Base-by-base conservation (phyloP, 2,113 vertebrate genomes). In the Synodontis membranacea region DNA sequence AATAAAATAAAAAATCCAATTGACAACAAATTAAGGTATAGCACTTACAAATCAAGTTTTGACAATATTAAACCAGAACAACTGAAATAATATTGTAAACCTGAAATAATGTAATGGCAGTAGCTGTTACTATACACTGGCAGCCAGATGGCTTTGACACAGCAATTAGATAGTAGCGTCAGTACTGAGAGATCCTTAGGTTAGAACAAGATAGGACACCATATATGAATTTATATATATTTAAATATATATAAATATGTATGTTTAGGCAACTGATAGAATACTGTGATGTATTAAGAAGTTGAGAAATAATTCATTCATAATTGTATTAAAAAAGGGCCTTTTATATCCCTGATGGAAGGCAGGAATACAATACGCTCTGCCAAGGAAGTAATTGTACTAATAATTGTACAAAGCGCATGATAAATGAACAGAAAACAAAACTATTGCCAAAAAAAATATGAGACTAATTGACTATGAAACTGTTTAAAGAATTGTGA, bases 401-500 rank as follows among this genome's bases (percentile, higher is more conserved):
- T 89, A 88, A 91, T 91, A 90, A 91, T 91, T 92, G 87, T 90
- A 90, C 88, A 90, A 91, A 84, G 88, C 84, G 60, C 81, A 82
- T 92, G 89, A 91, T 91, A 91, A 91, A 91, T 92, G 84, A 80
- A 86, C 58, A 62, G 84, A 89, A 92, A 86, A 91, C 74, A 75
- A 81, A 34, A 85, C 39, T 85, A 90, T 90, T 88, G 79, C 75
- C 85, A 87, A 91, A 91, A 90, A 86, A 86, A 39, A 37, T 58
- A 52, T 15, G 23, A 87, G 83, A 87, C 88, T 91, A 92, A 92
- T 91, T 91, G 88, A 88, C 86, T 90, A 86, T 86, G 84, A 76
- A 88, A 84, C 80, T 88, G 90, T 87, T 90, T 86, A 92, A 90
- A 86, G 84, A 90, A 89, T 50, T 80, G 87, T 89, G 90, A 92